These are phyloP conservation scores for Lithophane socia DNA, from an alignment of 2,888 invertebrate species.

Conservation along the genomic window DNA sequence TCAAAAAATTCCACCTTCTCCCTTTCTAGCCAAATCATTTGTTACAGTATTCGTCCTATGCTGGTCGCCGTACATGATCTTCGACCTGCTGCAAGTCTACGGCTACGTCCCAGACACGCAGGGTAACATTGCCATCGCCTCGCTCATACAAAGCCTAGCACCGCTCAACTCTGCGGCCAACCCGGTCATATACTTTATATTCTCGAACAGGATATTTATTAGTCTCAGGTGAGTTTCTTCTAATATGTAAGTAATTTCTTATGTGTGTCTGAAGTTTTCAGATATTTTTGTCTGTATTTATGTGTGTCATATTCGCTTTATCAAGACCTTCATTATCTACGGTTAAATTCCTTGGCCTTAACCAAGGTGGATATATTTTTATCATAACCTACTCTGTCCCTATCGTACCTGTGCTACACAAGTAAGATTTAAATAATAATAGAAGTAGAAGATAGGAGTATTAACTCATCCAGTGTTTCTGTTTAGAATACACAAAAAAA, in stretches of 20 bases:
- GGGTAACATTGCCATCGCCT: conserved; percentile 95
- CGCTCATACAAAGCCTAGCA: conserved; percentile 97
- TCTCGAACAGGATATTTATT: conserved; percentile 96
- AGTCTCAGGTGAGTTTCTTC: conserved; percentile 93
- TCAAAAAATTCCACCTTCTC: no score
- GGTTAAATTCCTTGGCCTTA: no score
- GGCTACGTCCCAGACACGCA: conserved; percentile 93
- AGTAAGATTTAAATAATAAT: neutral
- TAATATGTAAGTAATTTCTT: neutral
- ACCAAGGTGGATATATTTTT: neutral
- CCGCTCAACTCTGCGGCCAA: conserved; percentile 98
- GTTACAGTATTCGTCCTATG: conserved; percentile 97
- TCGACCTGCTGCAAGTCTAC: conserved; percentile 97
- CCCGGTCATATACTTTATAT: conserved; percentile 98
- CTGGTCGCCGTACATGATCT: conserved; percentile 98
- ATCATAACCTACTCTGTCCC: neutral
- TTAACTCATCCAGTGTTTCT: neutral
- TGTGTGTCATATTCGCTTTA: neutral
- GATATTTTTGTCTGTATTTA: neutral
- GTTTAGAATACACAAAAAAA: neutral
- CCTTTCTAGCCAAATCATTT: conserved; percentile 27
- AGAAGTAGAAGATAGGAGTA: no score
- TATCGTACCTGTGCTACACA: neutral
- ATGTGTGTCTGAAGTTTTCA: neutral
- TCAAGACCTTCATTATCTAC: no score